Conservation (phyloP, 2,888 invertebrate genomes). For the Leucoma salicis region DNA sequence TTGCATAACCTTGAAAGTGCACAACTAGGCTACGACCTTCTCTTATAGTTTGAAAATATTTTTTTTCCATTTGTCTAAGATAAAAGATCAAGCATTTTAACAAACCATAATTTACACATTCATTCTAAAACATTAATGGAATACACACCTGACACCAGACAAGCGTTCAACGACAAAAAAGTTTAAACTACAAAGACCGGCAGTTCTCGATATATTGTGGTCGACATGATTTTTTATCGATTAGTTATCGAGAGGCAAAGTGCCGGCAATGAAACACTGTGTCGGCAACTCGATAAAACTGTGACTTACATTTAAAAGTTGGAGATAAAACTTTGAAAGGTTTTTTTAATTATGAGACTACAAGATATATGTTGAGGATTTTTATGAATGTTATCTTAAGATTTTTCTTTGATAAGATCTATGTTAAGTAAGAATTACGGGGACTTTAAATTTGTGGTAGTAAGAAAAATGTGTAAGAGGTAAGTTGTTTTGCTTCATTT, state of each 20-base stretch:
- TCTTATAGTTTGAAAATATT: too few relatives aligned
- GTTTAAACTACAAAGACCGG: constrained; percentile 17
- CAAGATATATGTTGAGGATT: constrained; percentile 32
- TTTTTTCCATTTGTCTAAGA: too few relatives aligned
- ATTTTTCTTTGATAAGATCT: constrained; percentile 38
- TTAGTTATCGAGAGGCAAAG: constrained; percentile 48
- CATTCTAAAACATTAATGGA: not conserved
- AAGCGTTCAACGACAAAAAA: not conserved
- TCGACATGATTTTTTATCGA: constrained; percentile 34
- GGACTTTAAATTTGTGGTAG: not conserved
- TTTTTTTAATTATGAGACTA: constrained; percentile 34
- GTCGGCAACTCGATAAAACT: constrained; percentile 60
- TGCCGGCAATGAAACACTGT: constrained; percentile 49
- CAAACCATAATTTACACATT: too few relatives aligned
- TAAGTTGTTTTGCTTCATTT: too few relatives aligned
- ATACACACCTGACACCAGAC: not conserved
- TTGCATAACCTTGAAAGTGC: too few relatives aligned
- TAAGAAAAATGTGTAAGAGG: constrained; percentile 2
- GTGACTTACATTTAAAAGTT: constrained; percentile 43
- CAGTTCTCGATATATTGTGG: constrained; percentile 26
- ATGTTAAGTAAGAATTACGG: not conserved
- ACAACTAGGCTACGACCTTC: too few relatives aligned
- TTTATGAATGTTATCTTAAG: constrained; percentile 32
- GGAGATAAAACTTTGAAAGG: constrained; percentile 26
- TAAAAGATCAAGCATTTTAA: not conserved